These are phyloP conservation scores for Atopsyche davidsoni DNA, from an alignment of 1,140 invertebrate genomes.

Conservation along the genomic window DNA sequence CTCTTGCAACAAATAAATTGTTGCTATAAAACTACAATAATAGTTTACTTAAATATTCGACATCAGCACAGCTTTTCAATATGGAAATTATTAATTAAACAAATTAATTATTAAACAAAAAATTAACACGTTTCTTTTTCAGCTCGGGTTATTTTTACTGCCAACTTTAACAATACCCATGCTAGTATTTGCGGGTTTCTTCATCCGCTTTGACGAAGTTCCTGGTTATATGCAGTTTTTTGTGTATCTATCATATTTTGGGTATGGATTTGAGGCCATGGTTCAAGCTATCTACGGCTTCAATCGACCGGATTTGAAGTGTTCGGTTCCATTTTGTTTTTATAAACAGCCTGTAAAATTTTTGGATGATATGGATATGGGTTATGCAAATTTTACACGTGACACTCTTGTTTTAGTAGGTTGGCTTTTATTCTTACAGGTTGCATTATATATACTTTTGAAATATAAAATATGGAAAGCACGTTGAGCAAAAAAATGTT, in stretches of 20 bases:
- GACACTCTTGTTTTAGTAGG: constrained; percentile 73
- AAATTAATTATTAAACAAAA: background rate
- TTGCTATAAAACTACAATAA: no score
- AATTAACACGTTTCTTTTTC: constrained; percentile 33
- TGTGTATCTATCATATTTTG: constrained; percentile 68
- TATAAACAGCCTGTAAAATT: constrained; percentile 43
- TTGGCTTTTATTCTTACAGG: constrained; percentile 44
- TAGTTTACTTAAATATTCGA: no score
- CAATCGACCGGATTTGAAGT: constrained; percentile 51
- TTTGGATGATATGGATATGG: constrained; percentile 44
- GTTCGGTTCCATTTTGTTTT: constrained; percentile 44
- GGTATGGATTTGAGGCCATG: constrained; percentile 74
- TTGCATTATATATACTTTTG: constrained; percentile 37
- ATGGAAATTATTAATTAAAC: no score
- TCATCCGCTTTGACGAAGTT: constrained; percentile 72
- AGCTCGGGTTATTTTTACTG: constrained; percentile 76
- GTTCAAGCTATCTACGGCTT: constrained; percentile 70
- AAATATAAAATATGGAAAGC: constrained; percentile 36
- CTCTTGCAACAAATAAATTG: no score
- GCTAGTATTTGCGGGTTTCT: constrained; percentile 78
- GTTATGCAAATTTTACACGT: constrained; percentile 51
- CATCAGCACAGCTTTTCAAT: no score
- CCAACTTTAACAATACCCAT: constrained; percentile 78
- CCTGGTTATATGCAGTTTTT: constrained; percentile 65
- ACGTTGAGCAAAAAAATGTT: no score